These are phyloP conservation scores for Protaetia brevitarsis DNA, from an alignment of 1,140 invertebrate genomes.

Conservation along the genomic window DNA sequence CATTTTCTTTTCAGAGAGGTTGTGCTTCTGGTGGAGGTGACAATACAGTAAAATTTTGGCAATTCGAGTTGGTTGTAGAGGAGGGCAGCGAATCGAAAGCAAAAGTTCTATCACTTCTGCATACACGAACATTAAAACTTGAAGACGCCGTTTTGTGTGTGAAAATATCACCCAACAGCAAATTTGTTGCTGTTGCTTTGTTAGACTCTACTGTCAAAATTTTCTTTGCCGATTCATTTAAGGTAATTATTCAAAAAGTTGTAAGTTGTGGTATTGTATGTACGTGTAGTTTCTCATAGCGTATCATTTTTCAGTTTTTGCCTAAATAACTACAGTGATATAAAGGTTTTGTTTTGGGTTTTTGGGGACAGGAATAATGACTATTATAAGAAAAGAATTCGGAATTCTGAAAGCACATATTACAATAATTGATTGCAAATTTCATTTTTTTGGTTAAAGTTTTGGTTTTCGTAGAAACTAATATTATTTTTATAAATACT, in stretches of 20 bases:
- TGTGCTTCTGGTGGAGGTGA: conserved; percentile 85
- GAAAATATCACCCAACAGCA: conserved; percentile 78
- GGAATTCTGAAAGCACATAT: too few species aligned
- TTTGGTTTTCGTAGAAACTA: too few species aligned
- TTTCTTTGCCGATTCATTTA: conserved; percentile 91
- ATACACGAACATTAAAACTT: conserved; percentile 78
- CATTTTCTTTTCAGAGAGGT: conserved; percentile 63
- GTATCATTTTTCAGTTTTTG: too few species aligned
- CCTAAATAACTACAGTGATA: too few species aligned
- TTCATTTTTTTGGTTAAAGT: too few species aligned
- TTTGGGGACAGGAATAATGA: too few species aligned
- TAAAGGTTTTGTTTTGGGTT: too few species aligned
- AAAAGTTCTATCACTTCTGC: conserved; percentile 74
- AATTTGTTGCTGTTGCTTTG: conserved; percentile 85
- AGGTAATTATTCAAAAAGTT: conserved; percentile 57
- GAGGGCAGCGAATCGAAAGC: conserved; percentile 57
- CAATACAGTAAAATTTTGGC: conserved; percentile 91
- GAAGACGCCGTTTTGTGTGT: conserved; percentile 84
- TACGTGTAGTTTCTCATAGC: too few species aligned
- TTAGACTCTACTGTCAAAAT: conserved; percentile 94
- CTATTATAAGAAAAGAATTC: too few species aligned
- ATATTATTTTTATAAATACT: too few species aligned
- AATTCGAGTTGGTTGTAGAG: conserved; percentile 80
- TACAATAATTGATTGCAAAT: too few species aligned
- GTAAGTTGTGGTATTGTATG: too few species aligned